Evolutionary conservation across 2,113 vertebrate genomes (phyloP).

Genomic region (Chauna torquata): DNA sequence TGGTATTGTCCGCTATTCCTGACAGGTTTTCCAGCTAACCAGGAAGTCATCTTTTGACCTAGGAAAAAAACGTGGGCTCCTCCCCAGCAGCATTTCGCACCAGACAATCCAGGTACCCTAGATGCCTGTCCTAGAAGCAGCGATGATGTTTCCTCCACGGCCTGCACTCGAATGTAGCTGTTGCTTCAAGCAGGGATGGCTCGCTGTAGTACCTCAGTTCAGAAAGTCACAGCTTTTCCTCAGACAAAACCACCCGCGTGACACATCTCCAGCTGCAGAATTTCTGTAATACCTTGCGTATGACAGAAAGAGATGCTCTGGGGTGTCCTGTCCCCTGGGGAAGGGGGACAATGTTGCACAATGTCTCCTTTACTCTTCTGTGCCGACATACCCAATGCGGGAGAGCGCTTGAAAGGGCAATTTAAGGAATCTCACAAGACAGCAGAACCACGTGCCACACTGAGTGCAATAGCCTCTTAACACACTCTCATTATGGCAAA

Average conservation of each 20-base stretch:
- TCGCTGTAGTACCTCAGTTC: not conserved
- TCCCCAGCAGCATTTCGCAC: not conserved
- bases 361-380: not conserved
- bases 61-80: not conserved
- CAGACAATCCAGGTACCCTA: accelerated
- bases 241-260: not conserved
- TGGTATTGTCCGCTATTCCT: not conserved
- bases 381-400: not conserved
- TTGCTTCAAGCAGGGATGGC: not conserved
- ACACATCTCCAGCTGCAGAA: not conserved
- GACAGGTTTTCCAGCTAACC: not conserved
- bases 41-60: not conserved
- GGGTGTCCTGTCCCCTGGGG: not conserved
- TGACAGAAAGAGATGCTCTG: not conserved
- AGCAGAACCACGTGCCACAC: not conserved
- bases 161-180: not conserved
- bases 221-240: not conserved
- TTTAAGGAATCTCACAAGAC: not conserved
- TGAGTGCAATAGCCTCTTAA: not conserved
- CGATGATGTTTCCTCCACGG: accelerated
- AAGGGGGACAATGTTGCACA: not conserved
- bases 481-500: not conserved
- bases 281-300: not conserved
- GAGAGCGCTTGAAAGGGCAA: not conserved
- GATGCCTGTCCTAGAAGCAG: not conserved